A percentile compares a stretch with the other conserved stretches of the same genome.
Conservation (phyloP, 2,113 vertebrate genomes). For the Dasyornis broadbenti region DNA sequence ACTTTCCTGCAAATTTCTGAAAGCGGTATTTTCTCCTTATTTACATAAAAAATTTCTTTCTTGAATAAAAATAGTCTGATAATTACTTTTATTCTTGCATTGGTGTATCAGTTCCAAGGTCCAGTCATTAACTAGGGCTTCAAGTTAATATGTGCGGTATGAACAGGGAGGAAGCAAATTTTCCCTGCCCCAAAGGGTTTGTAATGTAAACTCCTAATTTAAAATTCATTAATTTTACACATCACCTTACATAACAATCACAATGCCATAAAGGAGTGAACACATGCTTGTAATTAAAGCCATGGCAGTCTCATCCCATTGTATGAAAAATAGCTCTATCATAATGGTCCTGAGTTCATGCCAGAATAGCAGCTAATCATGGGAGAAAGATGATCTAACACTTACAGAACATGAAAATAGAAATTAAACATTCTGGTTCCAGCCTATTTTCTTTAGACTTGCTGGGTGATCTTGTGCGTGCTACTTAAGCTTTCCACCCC, state of each 20-base stretch:
- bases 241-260: conserved; percentile 60
- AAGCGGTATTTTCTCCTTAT: neutral
- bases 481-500: conserved; percentile 24
- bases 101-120: neutral
- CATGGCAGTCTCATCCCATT: conserved; percentile 57
- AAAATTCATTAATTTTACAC: conserved; percentile 49
- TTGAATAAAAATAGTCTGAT: neutral
- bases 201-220: conserved; percentile 40
- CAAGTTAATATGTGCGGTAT: neutral
- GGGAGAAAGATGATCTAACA: conserved; percentile 65
- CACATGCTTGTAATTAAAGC: conserved; percentile 64
- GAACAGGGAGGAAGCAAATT: neutral
- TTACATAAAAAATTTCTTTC: neutral
- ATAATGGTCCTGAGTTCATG: conserved; percentile 44
- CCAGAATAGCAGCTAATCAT: conserved; percentile 67
- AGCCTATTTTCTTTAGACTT: conserved; percentile 59
- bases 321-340: conserved; percentile 66
- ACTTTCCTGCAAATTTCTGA: neutral
- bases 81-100: neutral
- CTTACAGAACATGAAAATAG: conserved; percentile 62
- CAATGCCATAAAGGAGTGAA: conserved; percentile 36
- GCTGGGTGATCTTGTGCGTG: conserved; percentile 61
- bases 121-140: neutral
- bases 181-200: neutral
- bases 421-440: conserved; percentile 30